Base-by-base conservation (phyloP, 2,888 invertebrate genomes). In the Latheticus oryzae region DNA sequence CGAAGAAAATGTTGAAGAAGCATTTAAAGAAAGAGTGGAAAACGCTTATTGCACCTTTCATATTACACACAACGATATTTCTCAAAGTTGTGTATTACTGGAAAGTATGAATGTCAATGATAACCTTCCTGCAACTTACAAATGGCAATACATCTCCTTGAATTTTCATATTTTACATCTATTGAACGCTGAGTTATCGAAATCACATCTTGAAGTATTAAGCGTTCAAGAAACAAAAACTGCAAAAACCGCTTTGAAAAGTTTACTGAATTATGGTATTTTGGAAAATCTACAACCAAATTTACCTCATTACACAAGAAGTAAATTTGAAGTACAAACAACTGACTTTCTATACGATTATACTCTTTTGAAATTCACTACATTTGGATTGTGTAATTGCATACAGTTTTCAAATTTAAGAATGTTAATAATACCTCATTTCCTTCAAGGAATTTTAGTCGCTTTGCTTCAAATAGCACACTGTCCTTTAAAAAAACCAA, bases 381-480 rank as follows among this genome's bases (percentile, higher is more conserved):
- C 82, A 45, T 76, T 81, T 48, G 82, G 82, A 50, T 75, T 85
- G 21, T 76, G 78, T 17, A 77, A 80, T 64, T 78, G 82, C 65
- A 80, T 82, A 63, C 74, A 78, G 51, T 68, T 81, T 61, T 77
- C 80, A 64, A 80, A 84, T 58, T 77, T 89, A 38, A 81, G 83
- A 70, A 79, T 81, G 67, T 78, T 85, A 53, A 80, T 88, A 58
- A 64, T 85, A 55, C 78, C 84, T 40, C 76, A 84, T 63, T 81
- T 83, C 78, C 73, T 87, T 52, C 81, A 81, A 71, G 83, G 84
- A 73, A 79, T 90, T 62, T 76, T 92, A 42, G 87, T 87, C 52
- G 85, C 84, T 1, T 76, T 90, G 16, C 84, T 90, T 65, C 91
- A 91, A 76, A 77, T 91, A 38, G 80, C 85, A 15, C 85, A 85